phyloP scores from a whole-genome alignment of 2,888 invertebrate species.

The Temnothorax ravouxi region DNA sequence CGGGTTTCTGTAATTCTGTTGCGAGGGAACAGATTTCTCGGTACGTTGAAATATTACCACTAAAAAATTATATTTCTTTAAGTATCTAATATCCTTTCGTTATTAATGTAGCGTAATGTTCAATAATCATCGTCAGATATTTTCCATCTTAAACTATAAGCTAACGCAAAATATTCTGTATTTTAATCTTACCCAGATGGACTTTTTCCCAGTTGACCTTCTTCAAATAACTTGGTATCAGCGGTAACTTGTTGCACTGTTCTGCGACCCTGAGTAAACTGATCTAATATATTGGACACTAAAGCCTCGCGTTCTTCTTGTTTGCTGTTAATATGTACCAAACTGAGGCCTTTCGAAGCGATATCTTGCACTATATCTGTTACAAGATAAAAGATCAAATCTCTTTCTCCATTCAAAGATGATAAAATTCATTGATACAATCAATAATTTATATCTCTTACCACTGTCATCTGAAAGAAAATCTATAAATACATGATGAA shows the following conservation, averaged over 20 bases:
- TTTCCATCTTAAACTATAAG: not conserved
- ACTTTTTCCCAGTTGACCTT: conserved; percentile 94
- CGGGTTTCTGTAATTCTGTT: conserved; percentile 97
- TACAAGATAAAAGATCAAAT: conserved; percentile 1
- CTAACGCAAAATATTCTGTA: not conserved
- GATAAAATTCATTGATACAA: conserved; percentile 30
- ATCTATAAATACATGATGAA: conserved; percentile 95
- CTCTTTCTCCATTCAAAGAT: not conserved
- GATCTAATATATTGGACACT: conserved; percentile 93
- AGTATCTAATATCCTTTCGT: not conserved
- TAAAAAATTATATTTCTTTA: conserved; percentile 84
- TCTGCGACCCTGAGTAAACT: conserved; percentile 93
- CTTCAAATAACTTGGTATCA: conserved; percentile 95
- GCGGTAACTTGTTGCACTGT: conserved; percentile 91
- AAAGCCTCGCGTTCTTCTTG: conserved; percentile 91
- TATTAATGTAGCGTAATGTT: conserved; percentile 8
- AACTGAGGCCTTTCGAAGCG: conserved; percentile 95
- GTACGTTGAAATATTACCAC: conserved; percentile 96
- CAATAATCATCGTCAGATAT: not conserved
- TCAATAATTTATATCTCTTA: conserved; percentile 83
- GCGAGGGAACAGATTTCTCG: conserved; percentile 97
- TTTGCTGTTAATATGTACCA: conserved; percentile 94
- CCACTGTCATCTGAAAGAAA: conserved; percentile 96
- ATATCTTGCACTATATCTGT: conserved; percentile 97
- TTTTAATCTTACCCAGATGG: conserved; percentile 91